Evolutionary conservation across 2,113 vertebrate species (phyloP), one percentile per base, ranked within the genome.

Genomic region (Carettochelys insculpta): DNA sequence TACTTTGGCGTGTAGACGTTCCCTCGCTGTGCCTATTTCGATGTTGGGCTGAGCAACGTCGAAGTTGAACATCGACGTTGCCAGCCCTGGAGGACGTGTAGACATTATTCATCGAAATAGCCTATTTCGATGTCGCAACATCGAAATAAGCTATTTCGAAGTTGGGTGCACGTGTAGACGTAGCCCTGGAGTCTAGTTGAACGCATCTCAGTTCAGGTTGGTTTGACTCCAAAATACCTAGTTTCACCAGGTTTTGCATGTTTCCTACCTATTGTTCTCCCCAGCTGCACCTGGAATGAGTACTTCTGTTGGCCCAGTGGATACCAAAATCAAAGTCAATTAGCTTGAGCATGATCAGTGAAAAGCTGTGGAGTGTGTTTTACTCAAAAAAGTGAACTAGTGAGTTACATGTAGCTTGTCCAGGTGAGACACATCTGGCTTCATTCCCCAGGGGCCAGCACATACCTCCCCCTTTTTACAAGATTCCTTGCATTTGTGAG

Each of bases 401-500:
- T 84, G 88, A 92, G 90, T 90, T 94, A 94, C 94, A 94, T 84
- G 90, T 94, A 97, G 90, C 87, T 92, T 94, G 71, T 89, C 92
- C 92, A 82, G 6, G 54, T 94, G 92, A 92, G 92, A 92, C 95
- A 94, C 95, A 96, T 41, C 94, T 96, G 94, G 94, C 92, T 86
- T 17, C 75, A 87, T 19, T 95, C 94, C 94, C 94, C 84, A 94
- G 92, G 94, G 94, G n/a, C 92, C 95, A 94, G 85, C 95, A 93
- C 93, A 87, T 96, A 95, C 88, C 92, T 94, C 92, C n/a, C n/a
- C n/a, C n/a, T n/a, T n/a, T 96, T 95, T 90, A 94, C 90, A 90
- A 93, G 92, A 95, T 97, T 96, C 95, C 92, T 95, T 0, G 0
- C 94, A 95, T 97, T 97, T 93, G 95, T 90, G 87, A 92, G 94